Conservation (phyloP, 2,888 invertebrate species). For the Drosophila affinis region DNA sequence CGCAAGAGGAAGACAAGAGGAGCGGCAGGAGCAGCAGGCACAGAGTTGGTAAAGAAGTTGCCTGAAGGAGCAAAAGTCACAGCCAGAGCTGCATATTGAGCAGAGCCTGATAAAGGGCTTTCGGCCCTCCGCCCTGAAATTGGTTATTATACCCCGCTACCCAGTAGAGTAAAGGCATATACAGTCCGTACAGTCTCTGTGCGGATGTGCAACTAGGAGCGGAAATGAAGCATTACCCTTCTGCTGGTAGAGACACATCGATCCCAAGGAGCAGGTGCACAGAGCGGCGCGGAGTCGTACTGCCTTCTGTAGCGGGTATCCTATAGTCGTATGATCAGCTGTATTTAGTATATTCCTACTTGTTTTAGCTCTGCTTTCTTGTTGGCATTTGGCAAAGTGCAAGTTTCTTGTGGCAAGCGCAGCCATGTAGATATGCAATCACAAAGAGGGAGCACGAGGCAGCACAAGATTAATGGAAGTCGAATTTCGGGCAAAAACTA, state of each 20-base stretch:
- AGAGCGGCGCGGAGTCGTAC: no score
- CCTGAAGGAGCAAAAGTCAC: slow-evolving; percentile 45
- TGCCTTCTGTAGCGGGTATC: neutral
- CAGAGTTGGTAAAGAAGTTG: slow-evolving; percentile 40
- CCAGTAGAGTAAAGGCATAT: neutral
- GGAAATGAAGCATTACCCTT: no score
- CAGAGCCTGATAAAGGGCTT: slow-evolving; percentile 75
- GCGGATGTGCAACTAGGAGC: no score
- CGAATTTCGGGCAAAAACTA: slow-evolving; percentile 34
- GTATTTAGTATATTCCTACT: neutral
- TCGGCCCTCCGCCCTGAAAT: slow-evolving; percentile 66
- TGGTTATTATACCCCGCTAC: slow-evolving; percentile 53
- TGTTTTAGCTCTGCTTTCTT: slow-evolving; percentile 36
- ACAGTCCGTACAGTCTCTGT: neutral
- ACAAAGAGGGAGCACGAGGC: slow-evolving; percentile 7
- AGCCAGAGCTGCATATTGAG: slow-evolving; percentile 70
- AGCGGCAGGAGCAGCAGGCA: neutral
- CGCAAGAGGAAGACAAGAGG: slow-evolving; percentile 51
- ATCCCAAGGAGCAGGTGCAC: no score
- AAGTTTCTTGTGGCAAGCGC: slow-evolving; percentile 43
- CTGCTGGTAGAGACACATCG: no score
- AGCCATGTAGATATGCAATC: slow-evolving; percentile 29
- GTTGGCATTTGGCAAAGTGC: slow-evolving; percentile 23
- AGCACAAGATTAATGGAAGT: slow-evolving; percentile 39
- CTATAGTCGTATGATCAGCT: neutral